phyloP scores from a whole-genome alignment of 2,797 vertebrate genomes.

The Cetoscarus ocellatus region DNA sequence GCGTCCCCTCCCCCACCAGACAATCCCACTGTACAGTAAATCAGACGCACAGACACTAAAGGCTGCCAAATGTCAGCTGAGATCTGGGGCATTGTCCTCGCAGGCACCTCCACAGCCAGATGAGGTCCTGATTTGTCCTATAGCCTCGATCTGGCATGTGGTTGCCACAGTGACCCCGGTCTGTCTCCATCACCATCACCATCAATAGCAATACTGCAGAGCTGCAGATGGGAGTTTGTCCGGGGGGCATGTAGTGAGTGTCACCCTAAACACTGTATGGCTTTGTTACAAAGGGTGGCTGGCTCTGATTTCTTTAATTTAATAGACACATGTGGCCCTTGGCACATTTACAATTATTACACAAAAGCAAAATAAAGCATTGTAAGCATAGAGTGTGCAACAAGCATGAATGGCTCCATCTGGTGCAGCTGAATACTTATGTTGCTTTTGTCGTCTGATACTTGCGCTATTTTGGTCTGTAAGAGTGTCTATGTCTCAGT shows the following conservation, averaged over 20 bases:
- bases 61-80: conserved; percentile 76
- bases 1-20: conserved; percentile 43
- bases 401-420: background rate
- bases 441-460: too few species aligned
- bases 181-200: conserved; percentile 43
- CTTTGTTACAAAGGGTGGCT: conserved; percentile 52
- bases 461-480: too few species aligned
- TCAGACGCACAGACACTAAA: conserved; percentile 59
- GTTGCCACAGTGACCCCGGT: conserved; percentile 78
- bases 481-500: too few species aligned
- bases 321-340: conserved; percentile 32
- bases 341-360: conserved; percentile 1
- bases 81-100: conserved; percentile 70
- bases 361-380: background rate
- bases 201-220: conserved; percentile 65
- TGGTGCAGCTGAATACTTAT: too few species aligned
- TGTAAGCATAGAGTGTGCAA: background rate
- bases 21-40: conserved; percentile 41
- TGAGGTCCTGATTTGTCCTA: conserved; percentile 65
- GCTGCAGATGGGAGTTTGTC: conserved; percentile 48
- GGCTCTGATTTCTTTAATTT: conserved; percentile 36
- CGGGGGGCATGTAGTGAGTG: conserved; percentile 63
- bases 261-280: conserved; percentile 59
- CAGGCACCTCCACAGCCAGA: conserved; percentile 68
- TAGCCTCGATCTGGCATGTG: conserved; percentile 38